Evolutionary conservation across 2,888 invertebrate species (phyloP).

Genomic region (Rhingia rostrata): DNA sequence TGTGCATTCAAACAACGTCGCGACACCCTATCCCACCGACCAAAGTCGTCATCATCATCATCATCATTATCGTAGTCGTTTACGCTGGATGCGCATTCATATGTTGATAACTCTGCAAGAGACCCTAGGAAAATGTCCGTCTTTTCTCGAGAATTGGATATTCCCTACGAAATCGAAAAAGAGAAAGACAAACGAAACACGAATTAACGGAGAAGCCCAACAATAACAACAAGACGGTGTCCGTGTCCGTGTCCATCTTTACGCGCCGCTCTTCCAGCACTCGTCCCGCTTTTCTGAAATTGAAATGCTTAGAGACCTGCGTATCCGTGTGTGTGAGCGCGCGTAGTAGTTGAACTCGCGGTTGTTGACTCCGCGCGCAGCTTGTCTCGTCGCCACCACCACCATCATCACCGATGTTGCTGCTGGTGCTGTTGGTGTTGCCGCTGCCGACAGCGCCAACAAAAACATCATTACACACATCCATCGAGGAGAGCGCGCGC

Average conservation of each 20-base stretch:
- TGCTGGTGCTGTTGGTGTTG: not conserved
- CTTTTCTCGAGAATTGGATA: constrained; percentile 47
- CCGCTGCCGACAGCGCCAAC: constrained; percentile 32
- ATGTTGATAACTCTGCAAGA: constrained; percentile 48
- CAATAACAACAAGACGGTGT: not conserved
- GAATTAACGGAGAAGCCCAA: constrained; percentile 7
- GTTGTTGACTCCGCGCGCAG: constrained; percentile 70
- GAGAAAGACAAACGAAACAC: not conserved
- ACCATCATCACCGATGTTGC: not conserved
- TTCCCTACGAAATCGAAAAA: not conserved
- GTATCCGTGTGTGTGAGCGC: constrained; percentile 65
- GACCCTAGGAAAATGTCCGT: constrained; percentile 52
- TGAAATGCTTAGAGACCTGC: constrained; percentile 60
- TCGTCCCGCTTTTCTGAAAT: constrained; percentile 3
- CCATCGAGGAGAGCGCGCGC: constrained; percentile 9
- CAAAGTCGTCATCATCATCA: constrained; percentile 47
- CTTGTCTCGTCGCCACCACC: constrained; percentile 51
- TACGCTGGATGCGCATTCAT: constrained; percentile 55
- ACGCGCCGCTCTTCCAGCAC: not conserved
- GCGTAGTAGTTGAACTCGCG: constrained; percentile 71
- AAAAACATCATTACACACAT: constrained; percentile 34
- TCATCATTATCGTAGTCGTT: constrained; percentile 25
- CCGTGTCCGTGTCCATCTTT: constrained; percentile 37
- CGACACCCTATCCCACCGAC: constrained; percentile 30
- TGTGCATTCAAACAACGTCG: constrained; percentile 45